Evolutionary conservation across 2,888 invertebrate species (phyloP).

Genomic region (Cheilosia variabilis): DNA sequence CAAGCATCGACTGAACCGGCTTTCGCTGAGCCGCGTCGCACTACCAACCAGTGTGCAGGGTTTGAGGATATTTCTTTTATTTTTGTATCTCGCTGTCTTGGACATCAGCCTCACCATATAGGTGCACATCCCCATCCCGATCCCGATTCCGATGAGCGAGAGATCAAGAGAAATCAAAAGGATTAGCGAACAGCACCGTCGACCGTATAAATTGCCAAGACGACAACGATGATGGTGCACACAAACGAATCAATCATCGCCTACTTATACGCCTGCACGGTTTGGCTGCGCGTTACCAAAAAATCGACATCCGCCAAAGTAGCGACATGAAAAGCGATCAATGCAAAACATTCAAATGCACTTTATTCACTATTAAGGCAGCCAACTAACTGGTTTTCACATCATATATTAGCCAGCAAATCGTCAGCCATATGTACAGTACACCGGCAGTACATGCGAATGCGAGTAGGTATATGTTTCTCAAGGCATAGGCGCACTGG

Average conservation of each 20-base stretch:
- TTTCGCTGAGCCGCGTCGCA: conserved; percentile 21
- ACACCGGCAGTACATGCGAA: neutral
- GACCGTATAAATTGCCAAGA: neutral
- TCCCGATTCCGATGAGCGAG: neutral
- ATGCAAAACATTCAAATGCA: conserved; percentile 74
- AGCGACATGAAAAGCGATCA: conserved; percentile 66
- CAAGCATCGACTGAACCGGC: conserved; percentile 44
- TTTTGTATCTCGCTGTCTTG: conserved; percentile 31
- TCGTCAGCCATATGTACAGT: conserved; percentile 62
- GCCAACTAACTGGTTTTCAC: conserved; percentile 74
- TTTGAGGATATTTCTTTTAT: conserved; percentile 17
- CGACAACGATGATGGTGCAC: conserved; percentile 28
- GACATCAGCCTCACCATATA: conserved; percentile 21
- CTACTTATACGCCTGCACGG: conserved; percentile 70
- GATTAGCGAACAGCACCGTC: conserved; percentile 49
- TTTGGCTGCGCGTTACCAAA: conserved; percentile 19
- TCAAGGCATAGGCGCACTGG: conserved; percentile 26
- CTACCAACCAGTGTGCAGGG: neutral
- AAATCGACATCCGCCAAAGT: conserved; percentile 56
- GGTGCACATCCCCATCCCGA: neutral
- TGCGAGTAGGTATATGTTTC: conserved; percentile 26
- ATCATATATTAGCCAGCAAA: conserved; percentile 70
- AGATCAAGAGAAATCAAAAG: conserved; percentile 64
- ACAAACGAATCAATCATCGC: conserved; percentile 71
- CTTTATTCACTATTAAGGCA: conserved; percentile 72